These are phyloP conservation scores for Drosophila ustulata DNA, from an alignment of 2,888 invertebrate genomes.

Conservation along the genomic window DNA sequence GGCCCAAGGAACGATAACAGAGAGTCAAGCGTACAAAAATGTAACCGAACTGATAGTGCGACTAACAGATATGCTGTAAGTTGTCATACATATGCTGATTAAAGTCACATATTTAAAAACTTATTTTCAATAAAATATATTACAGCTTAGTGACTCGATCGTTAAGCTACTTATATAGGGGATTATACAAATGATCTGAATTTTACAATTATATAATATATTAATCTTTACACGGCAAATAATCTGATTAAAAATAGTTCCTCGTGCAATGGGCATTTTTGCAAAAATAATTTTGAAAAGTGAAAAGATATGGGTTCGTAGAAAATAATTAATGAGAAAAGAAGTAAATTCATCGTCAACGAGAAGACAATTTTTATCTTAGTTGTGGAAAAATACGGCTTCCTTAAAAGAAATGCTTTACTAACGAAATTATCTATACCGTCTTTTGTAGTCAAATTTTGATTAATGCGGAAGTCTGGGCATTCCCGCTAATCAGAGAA, in stretches of 20 bases:
- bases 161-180: no score
- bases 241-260: no score
- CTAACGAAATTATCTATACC: not conserved
- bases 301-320: no score
- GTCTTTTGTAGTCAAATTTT: not conserved
- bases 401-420: not conserved
- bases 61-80: not conserved
- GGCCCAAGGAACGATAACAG: constrained; percentile 11
- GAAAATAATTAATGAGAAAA: no score
- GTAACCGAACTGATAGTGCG: not conserved
- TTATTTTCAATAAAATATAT: no score
- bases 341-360: not conserved
- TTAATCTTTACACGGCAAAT: no score
- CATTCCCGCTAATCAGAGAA: not conserved
- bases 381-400: not conserved
- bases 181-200: no score
- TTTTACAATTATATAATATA: no score
- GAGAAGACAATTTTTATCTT: not conserved
- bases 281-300: no score
- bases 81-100: not conserved
- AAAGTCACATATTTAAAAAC: no score
- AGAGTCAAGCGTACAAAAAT: not conserved
- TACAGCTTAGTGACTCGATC: no score
- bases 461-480: constrained; percentile 1
- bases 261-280: no score